Evolutionary conservation across 2,888 invertebrate genomes (phyloP), one percentile per base, ranked within the genome.

Genomic region (Lepidonotus clava): DNA sequence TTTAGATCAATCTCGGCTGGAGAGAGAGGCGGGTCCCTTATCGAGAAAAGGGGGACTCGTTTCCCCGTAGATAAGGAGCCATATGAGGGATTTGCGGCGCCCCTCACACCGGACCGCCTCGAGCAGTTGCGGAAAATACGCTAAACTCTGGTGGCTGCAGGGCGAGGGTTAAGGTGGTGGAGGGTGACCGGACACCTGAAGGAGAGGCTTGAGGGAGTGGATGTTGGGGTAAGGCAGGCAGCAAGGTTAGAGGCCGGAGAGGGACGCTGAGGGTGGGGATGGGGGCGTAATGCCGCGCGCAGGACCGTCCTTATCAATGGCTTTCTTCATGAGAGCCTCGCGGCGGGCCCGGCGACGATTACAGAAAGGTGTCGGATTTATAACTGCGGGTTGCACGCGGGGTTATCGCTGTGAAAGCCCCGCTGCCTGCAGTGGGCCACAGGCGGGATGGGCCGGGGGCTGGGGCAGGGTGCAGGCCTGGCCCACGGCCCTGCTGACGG

Each of bases 271-370:
- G 24, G 61, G 61, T 61, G 61, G n/a, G n/a, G n/a, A n/a, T n/a
- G n/a, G n/a, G n/a, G n/a, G n/a, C n/a, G n/a, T n/a, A n/a, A n/a
- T n/a, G n/a, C n/a, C 61, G 61, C 61, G 61, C 61, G n/a, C 61
- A 61, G 61, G 61, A 61, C 61, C 28, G 28, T 61, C 76, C 76
- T 76, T 76, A 76, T 76, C 76, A 76, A 40, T 40, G 38, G 38
- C 38, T 76, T 76, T 76, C 76, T 40, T 40, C 76, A 40, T 76
- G 76, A 76, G 76, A 76, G 76, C 38, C 38, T 38, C 76, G n/a
- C 21, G 28, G 76, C 38, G 76, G 76, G 8, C 24, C 14, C 40
- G 76, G 76, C n/a, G 76, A 28, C 76, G 40, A 76, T 76, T 40
- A 40, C 38, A 38, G 76, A 21, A 2, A 28, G 76, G 76, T 76